Conservation (phyloP, 2,888 invertebrate species). For the Cheiracanthium punctorium region DNA sequence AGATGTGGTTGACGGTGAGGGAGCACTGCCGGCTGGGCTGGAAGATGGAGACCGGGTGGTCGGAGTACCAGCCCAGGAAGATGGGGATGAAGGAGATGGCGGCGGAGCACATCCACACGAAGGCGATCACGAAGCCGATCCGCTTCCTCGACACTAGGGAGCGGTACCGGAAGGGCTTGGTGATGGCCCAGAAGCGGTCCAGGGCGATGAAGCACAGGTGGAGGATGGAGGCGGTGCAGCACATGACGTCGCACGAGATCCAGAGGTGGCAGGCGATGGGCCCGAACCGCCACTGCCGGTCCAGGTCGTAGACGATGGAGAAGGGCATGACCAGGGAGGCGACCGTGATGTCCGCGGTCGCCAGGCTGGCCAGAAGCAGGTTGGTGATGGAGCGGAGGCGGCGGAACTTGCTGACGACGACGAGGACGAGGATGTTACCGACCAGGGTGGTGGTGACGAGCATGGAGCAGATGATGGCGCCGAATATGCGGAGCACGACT, state of each 20-base stretch:
- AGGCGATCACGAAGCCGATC: slow-evolving; percentile 73
- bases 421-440: slow-evolving; percentile 75
- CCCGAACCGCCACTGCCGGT: slow-evolving; percentile 74
- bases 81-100: slow-evolving; percentile 76
- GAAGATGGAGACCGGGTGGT: slow-evolving; percentile 74
- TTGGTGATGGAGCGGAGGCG: slow-evolving; percentile 75
- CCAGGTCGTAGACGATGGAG: slow-evolving; percentile 77
- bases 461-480: slow-evolving; percentile 73
- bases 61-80: slow-evolving; percentile 75
- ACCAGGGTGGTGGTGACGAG: slow-evolving; percentile 72
- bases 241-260: slow-evolving; percentile 76
- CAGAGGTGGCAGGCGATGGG: slow-evolving; percentile 75
- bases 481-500: slow-evolving; percentile 66
- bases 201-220: slow-evolving; percentile 75
- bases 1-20: slow-evolving; percentile 73
- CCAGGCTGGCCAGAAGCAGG: slow-evolving; percentile 74
- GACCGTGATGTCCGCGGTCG: slow-evolving; percentile 75
- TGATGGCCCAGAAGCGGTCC: slow-evolving; percentile 78
- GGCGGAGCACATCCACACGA: slow-evolving; percentile 75
- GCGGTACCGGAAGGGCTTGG: slow-evolving; percentile 74
- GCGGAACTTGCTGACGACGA: slow-evolving; percentile 74
- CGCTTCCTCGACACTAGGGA: slow-evolving; percentile 72
- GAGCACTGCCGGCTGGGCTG: slow-evolving; percentile 58
- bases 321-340: slow-evolving; percentile 75
- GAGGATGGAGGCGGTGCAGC: slow-evolving; percentile 75